Evolutionary conservation across 2,888 invertebrate genomes (phyloP).

Genomic region (Cerastis rubricosa): DNA sequence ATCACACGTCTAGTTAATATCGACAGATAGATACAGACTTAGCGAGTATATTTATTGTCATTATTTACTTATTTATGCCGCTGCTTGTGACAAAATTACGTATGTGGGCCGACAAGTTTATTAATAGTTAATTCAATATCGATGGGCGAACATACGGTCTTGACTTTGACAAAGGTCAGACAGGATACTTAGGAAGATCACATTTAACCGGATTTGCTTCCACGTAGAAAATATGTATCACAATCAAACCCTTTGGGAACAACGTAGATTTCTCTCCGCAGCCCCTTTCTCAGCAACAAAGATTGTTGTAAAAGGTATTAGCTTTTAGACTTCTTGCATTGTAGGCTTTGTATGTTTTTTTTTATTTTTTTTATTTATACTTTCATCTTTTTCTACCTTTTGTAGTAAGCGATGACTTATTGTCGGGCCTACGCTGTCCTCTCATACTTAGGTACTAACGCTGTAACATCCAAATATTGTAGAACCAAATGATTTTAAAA

Average conservation of each 20-base stretch:
- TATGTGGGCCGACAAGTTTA: constrained; percentile 40
- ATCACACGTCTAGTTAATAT: background rate
- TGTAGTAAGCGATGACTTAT: too few relatives aligned
- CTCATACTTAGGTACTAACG: too few relatives aligned
- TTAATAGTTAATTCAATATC: constrained; percentile 62
- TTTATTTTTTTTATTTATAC: too few relatives aligned
- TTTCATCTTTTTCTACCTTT: too few relatives aligned
- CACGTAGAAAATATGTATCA: constrained; percentile 53
- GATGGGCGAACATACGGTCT: constrained; percentile 38
- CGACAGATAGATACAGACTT: background rate
- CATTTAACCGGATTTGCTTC: constrained; percentile 57
- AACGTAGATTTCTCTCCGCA: constrained; percentile 14
- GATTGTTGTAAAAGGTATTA: constrained; percentile 18
- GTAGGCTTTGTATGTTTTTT: too few relatives aligned
- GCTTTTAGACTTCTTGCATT: constrained; percentile 15
- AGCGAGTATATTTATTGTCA: background rate
- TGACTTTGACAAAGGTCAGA: constrained; percentile 69
- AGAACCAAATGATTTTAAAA: too few relatives aligned
- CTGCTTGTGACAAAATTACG: constrained; percentile 21
- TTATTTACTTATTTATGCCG: background rate
- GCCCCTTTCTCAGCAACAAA: constrained; percentile 9
- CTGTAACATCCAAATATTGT: too few relatives aligned
- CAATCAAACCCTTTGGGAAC: constrained; percentile 51
- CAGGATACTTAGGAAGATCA: constrained; percentile 65
- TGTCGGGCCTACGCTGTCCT: too few relatives aligned